Percentiles rank a stretch among this genome's conserved stretches.
These are phyloP conservation scores for Sebastes itinus DNA, from an alignment of 2,797 vertebrate genomes.

Conservation along the genomic window DNA sequence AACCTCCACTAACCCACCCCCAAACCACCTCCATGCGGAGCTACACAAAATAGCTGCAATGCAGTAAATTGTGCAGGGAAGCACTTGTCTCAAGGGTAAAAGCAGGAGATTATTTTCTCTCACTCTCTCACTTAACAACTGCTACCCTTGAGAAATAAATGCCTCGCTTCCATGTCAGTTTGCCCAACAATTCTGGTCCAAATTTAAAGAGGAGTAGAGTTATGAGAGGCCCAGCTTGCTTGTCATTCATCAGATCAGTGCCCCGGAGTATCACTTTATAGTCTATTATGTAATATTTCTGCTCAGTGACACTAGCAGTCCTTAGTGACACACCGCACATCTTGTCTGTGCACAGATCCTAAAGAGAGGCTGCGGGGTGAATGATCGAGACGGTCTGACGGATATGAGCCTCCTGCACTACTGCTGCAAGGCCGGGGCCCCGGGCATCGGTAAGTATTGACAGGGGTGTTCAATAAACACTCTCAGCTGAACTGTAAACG, in stretches of 20 bases:
- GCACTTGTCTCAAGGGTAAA: constrained; percentile 42
- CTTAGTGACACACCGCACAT: constrained; percentile 9
- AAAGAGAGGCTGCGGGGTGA: constrained; percentile 94
- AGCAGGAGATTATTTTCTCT: constrained; percentile 29
- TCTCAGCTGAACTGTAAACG: neutral
- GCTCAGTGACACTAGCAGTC: neutral
- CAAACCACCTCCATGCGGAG: neutral
- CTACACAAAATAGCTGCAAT: constrained; percentile 49
- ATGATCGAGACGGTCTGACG: constrained; percentile 95
- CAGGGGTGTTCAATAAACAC: neutral
- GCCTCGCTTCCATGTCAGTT: constrained; percentile 23
- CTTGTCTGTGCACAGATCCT: constrained; percentile 86
- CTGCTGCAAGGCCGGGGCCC: constrained; percentile 93
- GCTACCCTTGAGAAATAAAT: constrained; percentile 40
- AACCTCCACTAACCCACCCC: too few species aligned
- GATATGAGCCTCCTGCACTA: constrained; percentile 98
- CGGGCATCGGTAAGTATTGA: constrained; percentile 91
- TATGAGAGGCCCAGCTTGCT: constrained; percentile 10
- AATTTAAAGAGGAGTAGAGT: constrained; percentile 26
- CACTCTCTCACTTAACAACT: constrained; percentile 11
- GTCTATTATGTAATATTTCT: constrained; percentile 18
- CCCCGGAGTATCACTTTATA: constrained; percentile 15
- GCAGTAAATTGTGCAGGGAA: constrained; percentile 44
- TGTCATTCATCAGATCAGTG: constrained; percentile 30
- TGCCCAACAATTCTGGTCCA: constrained; percentile 4